These are phyloP conservation scores for Grantiella picta DNA, from an alignment of 2,113 vertebrate species.

Conservation along the genomic window DNA sequence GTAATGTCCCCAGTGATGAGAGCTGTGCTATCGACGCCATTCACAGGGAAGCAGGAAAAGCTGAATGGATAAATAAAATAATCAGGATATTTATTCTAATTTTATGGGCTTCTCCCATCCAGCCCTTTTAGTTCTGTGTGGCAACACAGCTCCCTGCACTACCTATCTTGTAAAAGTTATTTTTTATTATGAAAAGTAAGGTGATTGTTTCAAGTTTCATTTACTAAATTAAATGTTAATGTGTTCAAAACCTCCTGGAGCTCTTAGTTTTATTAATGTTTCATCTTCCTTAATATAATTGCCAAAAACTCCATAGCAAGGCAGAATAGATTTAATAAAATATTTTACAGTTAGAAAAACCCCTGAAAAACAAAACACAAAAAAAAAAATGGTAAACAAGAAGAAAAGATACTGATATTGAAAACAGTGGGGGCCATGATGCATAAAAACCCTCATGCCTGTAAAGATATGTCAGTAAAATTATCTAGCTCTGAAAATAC, in stretches of 20 bases:
- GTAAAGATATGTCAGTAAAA: background rate
- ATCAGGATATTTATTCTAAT: background rate
- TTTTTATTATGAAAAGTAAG: background rate
- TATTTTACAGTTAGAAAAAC: background rate
- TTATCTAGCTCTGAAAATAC: background rate
- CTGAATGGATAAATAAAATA: background rate
- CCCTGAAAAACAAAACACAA: background rate
- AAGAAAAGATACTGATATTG: background rate
- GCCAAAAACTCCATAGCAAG: background rate
- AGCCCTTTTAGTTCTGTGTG: background rate
- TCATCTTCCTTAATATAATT: background rate
- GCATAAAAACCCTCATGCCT: background rate
- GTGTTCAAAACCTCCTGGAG: background rate
- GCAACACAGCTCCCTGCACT: background rate
- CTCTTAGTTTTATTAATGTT: background rate
- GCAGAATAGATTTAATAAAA: background rate
- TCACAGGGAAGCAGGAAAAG: background rate
- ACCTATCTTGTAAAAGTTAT: background rate
- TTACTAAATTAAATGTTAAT: background rate
- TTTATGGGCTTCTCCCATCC: background rate
- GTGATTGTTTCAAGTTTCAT: background rate
- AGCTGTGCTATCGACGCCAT: background rate
- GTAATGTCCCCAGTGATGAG: background rate
- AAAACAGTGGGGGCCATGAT: background rate
- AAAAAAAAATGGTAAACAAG: background rate